phyloP scores from a whole-genome alignment of 2,888 invertebrate genomes.

The Phortica magna region DNA sequence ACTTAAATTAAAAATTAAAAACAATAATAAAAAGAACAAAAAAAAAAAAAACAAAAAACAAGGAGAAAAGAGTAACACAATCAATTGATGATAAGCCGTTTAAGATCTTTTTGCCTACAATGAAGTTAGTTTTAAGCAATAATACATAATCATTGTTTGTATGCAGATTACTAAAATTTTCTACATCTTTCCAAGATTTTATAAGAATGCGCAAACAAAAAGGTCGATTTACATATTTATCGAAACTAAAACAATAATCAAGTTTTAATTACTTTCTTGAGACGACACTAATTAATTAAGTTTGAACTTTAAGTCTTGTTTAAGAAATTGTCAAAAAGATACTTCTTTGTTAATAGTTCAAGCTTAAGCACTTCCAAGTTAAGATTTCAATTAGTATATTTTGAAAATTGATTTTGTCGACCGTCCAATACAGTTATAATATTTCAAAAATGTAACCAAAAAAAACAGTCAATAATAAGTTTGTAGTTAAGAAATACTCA shows the following conservation, averaged over 20 bases:
- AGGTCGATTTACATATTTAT: too few relatives aligned
- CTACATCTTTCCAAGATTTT: background rate
- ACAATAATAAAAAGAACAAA: constrained; percentile 16
- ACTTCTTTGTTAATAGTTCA: background rate
- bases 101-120: constrained; percentile 60
- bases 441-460: background rate
- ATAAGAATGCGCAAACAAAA: too few relatives aligned
- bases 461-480: background rate
- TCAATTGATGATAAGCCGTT: constrained; percentile 53
- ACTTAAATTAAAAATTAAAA: constrained; percentile 26
- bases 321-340: background rate
- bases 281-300: too few relatives aligned
- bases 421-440: background rate
- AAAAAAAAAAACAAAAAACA: constrained; percentile 25
- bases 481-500: background rate
- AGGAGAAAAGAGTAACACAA: constrained; percentile 31
- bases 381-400: background rate
- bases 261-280: too few relatives aligned
- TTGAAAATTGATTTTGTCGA: background rate
- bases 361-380: background rate
- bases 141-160: background rate
- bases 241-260: too few relatives aligned
- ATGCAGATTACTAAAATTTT: background rate
- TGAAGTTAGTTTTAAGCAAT: constrained; percentile 22
- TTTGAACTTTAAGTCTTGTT: too few relatives aligned